Percentiles rank a stretch among this genome's conserved stretches.
phyloP scores from a whole-genome alignment of 2,888 invertebrate species.

The Microdon myrmicae region DNA sequence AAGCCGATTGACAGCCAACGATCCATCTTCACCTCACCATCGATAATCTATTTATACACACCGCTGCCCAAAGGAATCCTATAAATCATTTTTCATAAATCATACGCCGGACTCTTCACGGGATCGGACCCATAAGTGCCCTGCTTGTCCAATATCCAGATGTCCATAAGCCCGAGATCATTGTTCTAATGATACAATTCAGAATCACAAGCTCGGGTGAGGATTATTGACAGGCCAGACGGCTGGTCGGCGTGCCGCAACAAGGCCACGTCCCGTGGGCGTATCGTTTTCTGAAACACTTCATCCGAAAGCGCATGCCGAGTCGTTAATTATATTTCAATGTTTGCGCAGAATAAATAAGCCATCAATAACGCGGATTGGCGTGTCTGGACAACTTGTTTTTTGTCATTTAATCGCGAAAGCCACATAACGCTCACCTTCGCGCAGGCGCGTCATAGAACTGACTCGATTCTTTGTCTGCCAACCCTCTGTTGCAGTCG shows the following conservation, averaged over 20 bases:
- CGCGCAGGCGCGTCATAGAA: neutral
- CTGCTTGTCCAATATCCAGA: constrained; percentile 7
- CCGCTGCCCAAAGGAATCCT: constrained; percentile 21
- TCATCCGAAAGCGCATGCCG: constrained; percentile 43
- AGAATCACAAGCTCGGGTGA: constrained; percentile 12
- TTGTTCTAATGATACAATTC: constrained; percentile 30
- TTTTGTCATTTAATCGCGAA: constrained; percentile 55
- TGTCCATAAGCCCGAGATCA: constrained; percentile 11
- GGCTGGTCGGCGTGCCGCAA: constrained; percentile 35
- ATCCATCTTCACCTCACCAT: constrained; percentile 39
- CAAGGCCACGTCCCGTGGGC: constrained; percentile 55
- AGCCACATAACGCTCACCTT: constrained; percentile 45
- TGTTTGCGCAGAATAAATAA: constrained; percentile 57
- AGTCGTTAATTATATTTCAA: constrained; percentile 57
- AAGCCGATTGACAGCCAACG: constrained; percentile 41
- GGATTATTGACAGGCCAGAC: constrained; percentile 46
- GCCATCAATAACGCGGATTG: constrained; percentile 56
- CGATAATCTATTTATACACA: no score
- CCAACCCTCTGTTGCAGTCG: constrained; percentile 1
- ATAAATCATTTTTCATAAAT: constrained; percentile 57
- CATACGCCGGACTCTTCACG: constrained; percentile 43
- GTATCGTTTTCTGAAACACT: constrained; percentile 48
- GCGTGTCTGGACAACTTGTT: constrained; percentile 57
- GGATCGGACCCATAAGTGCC: constrained; percentile 36
- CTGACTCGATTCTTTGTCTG: constrained; percentile 25